Percentiles rank a stretch among this genome's conserved stretches.
Evolutionary conservation across 2,888 invertebrate genomes (phyloP).

Genomic region (Yponomeuta evonymella): DNA sequence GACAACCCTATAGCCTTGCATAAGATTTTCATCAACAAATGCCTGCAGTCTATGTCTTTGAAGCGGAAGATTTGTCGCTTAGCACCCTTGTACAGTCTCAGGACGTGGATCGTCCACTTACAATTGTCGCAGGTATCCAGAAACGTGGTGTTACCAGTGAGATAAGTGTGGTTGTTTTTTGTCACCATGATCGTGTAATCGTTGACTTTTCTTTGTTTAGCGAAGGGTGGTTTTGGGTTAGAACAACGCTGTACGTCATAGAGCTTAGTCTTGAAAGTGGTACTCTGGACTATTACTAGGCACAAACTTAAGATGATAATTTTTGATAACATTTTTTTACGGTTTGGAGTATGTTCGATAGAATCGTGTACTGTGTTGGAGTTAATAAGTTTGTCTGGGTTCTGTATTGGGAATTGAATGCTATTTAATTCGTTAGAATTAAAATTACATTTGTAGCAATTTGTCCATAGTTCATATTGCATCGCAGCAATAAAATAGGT

Average conservation of each 20-base stretch:
- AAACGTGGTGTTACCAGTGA: neutral
- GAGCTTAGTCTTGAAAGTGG: neutral
- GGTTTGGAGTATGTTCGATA: neutral
- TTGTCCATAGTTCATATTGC: neutral
- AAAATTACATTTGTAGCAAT: neutral
- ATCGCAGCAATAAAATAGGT: too few relatives aligned
- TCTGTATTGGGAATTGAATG: neutral
- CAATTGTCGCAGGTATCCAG: neutral
- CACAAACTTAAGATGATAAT: neutral
- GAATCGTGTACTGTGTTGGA: neutral
- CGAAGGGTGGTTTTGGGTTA: neutral
- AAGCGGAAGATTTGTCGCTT: neutral
- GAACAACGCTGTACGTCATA: neutral
- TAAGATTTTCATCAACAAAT: neutral
- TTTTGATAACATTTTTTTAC: neutral
- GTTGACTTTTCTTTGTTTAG: neutral
- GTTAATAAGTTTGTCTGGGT: neutral
- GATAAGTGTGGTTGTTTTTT: neutral
- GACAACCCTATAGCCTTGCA: neutral
- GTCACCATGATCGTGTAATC: neutral
- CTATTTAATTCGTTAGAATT: neutral
- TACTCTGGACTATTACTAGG: neutral
- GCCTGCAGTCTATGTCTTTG: neutral
- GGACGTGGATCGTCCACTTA: neutral
- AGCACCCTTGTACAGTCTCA: neutral